A percentile compares a stretch with the other conserved stretches of the same genome.
phyloP scores from a whole-genome alignment of 1,140 invertebrate genomes.

The Sitophilus oryzae region DNA sequence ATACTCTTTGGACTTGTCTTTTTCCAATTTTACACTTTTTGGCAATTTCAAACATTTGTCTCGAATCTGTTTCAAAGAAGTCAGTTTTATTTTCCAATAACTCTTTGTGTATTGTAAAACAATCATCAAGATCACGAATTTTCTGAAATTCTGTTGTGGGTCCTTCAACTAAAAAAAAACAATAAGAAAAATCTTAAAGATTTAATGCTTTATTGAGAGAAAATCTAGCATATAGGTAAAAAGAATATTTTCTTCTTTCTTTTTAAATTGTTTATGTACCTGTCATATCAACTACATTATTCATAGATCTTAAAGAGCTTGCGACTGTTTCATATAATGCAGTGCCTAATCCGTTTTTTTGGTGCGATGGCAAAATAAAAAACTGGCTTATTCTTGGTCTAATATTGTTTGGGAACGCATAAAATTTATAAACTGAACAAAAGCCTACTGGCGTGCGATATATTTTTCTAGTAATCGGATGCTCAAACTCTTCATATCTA shows the following conservation, averaged over 20 bases:
- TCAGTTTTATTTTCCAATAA: slow-evolving; percentile 13
- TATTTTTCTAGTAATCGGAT: slow-evolving; percentile 50
- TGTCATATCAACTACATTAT: slow-evolving; percentile 30
- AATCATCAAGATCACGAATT: slow-evolving; percentile 34
- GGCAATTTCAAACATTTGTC: slow-evolving; percentile 21
- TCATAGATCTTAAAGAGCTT: slow-evolving; percentile 14
- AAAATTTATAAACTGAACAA: slow-evolving; percentile 90
- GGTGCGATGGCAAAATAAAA: slow-evolving; percentile 83
- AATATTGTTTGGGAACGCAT: slow-evolving; percentile 81
- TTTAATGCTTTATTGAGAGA: background rate
- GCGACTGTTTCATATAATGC: slow-evolving; percentile 44
- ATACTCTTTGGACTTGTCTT: slow-evolving; percentile 29
- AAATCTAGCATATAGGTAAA: background rate
- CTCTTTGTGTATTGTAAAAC: slow-evolving; percentile 16
- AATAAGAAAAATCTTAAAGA: background rate
- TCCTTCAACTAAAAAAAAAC: slow-evolving; percentile 31
- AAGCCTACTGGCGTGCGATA: slow-evolving; percentile 81
- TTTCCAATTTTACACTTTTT: slow-evolving; percentile 30
- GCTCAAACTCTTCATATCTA: slow-evolving; percentile 78
- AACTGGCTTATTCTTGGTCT: slow-evolving; percentile 89
- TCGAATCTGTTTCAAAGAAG: slow-evolving; percentile 7
- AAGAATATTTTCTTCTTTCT: background rate
- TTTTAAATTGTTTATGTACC: slow-evolving; percentile 8
- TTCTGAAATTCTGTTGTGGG: slow-evolving; percentile 32
- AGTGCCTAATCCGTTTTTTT: slow-evolving; percentile 76